These are phyloP conservation scores for Trichomycterus rosablanca DNA, from an alignment of 2,113 vertebrate genomes.

Conservation along the genomic window DNA sequence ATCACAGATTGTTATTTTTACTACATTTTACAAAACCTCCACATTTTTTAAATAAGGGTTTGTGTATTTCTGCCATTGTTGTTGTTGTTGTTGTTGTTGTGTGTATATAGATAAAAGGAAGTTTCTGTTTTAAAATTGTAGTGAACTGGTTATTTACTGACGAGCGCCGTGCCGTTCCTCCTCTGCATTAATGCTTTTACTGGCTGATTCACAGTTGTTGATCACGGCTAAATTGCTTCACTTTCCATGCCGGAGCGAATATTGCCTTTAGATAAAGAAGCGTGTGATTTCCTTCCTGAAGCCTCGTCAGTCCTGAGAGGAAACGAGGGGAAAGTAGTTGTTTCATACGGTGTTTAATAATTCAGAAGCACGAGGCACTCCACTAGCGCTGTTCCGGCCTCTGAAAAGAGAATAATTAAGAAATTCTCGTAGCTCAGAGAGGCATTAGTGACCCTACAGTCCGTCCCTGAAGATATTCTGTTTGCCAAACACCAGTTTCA, in stretches of 20 bases:
- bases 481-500: slow-evolving; percentile 19
- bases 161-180: too few relatives aligned
- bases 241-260: slow-evolving; percentile 17
- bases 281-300: slow-evolving; percentile 13
- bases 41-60: too few relatives aligned
- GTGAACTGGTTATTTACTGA: too few relatives aligned
- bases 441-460: slow-evolving; percentile 17
- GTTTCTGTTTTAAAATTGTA: too few relatives aligned
- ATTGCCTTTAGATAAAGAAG: slow-evolving; percentile 13
- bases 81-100: too few relatives aligned
- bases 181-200: background rate
- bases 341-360: slow-evolving; percentile 42
- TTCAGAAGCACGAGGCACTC: slow-evolving; percentile 18
- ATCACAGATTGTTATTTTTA: too few relatives aligned
- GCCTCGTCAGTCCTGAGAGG: slow-evolving; percentile 20
- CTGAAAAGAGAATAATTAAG: slow-evolving; percentile 28
- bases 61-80: too few relatives aligned
- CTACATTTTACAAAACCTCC: too few relatives aligned
- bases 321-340: slow-evolving; percentile 15
- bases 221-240: slow-evolving; percentile 4
- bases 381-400: background rate
- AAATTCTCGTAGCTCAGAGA: slow-evolving; percentile 20
- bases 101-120: too few relatives aligned
- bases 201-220: slow-evolving; percentile 5
- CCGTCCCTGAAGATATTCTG: background rate